phyloP scores from a whole-genome alignment of 2,113 vertebrate species.

The Urocynchramus pylzowi region DNA sequence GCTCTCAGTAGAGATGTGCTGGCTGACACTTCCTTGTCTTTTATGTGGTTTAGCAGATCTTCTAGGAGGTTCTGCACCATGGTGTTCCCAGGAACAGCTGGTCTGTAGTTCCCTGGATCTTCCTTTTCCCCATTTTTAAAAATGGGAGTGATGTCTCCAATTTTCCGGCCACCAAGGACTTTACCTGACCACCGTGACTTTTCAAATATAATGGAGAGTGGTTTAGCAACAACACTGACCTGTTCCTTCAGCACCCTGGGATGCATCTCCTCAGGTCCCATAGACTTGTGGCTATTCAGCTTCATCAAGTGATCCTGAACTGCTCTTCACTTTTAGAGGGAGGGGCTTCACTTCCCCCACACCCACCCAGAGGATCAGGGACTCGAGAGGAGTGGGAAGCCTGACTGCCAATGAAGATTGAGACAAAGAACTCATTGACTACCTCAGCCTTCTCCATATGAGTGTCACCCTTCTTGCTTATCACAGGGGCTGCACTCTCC shows the following conservation, averaged over 20 bases:
- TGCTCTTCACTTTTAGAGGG: not conserved
- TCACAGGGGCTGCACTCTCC: not conserved
- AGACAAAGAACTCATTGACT: not conserved
- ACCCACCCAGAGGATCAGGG: not conserved
- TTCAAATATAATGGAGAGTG: not conserved
- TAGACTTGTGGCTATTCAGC: not conserved
- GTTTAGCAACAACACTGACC: not conserved
- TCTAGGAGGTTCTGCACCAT: not conserved
- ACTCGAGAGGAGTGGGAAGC: not conserved
- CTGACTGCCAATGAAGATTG: not conserved
- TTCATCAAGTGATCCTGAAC: not conserved
- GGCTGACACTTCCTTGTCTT: not conserved
- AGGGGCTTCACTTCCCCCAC: not conserved
- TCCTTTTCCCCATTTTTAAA: not conserved
- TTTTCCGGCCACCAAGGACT: not conserved
- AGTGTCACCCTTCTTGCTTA: not conserved
- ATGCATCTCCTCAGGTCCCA: not conserved
- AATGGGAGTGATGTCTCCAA: not conserved
- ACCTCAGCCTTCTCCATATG: not conserved
- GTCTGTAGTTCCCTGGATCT: not conserved
- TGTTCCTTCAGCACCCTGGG: not conserved
- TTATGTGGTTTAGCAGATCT: not conserved
- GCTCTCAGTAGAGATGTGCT: not conserved
- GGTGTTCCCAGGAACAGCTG: not conserved
- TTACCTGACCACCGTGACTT: not conserved